Base-by-base conservation (phyloP, 1,140 invertebrate genomes). In the Linepithema humile region DNA sequence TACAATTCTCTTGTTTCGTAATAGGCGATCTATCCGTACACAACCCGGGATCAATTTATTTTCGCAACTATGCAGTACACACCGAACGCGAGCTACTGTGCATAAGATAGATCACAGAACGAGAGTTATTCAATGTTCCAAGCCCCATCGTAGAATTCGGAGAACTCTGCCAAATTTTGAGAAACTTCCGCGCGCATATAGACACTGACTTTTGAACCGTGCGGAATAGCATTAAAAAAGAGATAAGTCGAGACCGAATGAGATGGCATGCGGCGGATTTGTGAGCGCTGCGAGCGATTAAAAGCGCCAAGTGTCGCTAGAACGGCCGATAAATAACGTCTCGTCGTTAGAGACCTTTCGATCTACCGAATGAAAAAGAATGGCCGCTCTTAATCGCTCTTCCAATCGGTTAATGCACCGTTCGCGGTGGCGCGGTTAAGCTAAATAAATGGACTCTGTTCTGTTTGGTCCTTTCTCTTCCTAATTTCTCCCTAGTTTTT, bases 341-440 rank as follows among this genome's bases (percentile, higher is more conserved):
- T 85, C 69, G 86, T 87, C 74, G 75, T 88, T 85, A 82, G 74
- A 82, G 86, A 88, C 74, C 87, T 72, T 88, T 88, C 87, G 87
- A 88, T 88, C 86, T 82, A 85, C 67, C 82, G 86, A 85, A 88
- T 75, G 80, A 69, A 85, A 87, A 88, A 88, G 87, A 88, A 88
- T 87, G 75, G 82, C 69, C 55, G 64, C 87, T 88, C 75, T 88
- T 88, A 88, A 88, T 88, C 87, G 86, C 69, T 88, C 87, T 88
- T 85, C 86, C 87, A 88, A 88, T 88, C 87, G 86, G 87, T 88
- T 88, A 88, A 88, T 88, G 87, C 87, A 85, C 82, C 86, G 87
- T 60, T 85, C 86, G 86, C 29, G 82, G 85, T 67, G 72, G 85
- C 62, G 85, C 53, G 82, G 82, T 80, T 85, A 85, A 85, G 69